Conservation (phyloP, 2,888 invertebrate species). For the Conomelus anceps region DNA sequence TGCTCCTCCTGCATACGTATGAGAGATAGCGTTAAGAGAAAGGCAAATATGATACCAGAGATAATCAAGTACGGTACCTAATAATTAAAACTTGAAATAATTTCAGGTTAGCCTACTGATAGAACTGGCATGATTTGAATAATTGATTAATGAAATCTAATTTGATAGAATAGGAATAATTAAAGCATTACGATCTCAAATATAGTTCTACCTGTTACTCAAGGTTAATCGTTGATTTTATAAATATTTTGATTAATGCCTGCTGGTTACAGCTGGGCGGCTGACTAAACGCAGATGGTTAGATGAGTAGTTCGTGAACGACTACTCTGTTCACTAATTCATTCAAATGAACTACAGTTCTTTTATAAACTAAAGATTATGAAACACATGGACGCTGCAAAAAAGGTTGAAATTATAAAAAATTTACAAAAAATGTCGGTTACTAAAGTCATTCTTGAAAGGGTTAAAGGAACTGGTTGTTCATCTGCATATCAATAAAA, state of each 20-base stretch:
- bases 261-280: neutral
- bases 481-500: too few relatives aligned
- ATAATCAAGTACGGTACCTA: neutral
- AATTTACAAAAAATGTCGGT: too few relatives aligned
- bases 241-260: neutral
- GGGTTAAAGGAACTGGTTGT: too few relatives aligned
- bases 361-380: too few relatives aligned
- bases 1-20: constrained; percentile 29
- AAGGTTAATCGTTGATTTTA: too few relatives aligned
- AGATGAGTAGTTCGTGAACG: neutral
- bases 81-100: neutral
- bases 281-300: neutral
- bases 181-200: neutral
- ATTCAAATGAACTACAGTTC: too few relatives aligned
- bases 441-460: too few relatives aligned
- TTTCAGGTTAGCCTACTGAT: neutral
- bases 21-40: neutral
- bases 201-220: neutral
- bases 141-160: neutral
- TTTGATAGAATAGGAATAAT: neutral
- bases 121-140: neutral
- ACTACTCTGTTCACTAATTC: neutral
- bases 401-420: too few relatives aligned
- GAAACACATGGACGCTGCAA: too few relatives aligned
- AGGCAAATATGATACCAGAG: neutral